Base-by-base conservation (phyloP, 2,113 vertebrate species). In the Vanacampus margaritifer region DNA sequence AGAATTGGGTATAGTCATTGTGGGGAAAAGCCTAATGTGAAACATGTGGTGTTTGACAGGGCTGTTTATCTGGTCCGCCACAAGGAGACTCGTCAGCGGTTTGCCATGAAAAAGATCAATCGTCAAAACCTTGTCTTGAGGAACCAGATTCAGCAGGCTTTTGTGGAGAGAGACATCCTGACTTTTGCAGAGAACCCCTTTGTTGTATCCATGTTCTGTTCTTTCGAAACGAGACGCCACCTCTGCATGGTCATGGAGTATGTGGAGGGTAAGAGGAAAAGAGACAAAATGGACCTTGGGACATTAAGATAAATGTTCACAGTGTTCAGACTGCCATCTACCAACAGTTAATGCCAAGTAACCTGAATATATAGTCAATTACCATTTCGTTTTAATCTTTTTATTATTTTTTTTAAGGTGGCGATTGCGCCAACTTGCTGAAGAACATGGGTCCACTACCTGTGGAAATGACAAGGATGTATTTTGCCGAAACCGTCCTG, bases 241-340 rank as follows among this genome's bases (percentile, higher is more conserved):
- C 93, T 99, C 53, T 99, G 97, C 89, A 96, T 98, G 97, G 97
- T 98, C 82, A 96, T 98, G 96, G 97, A 99, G 83, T 99, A 98
- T 0, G 97, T 99, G 78, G 97, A 99, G 95, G 97, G 97, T 97
- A 83, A 77, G 78, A n/a, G 45, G 36, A 37, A 39, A 24, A 11
- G 24, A 24, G 51, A 54, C 9, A 54, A n/a, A 23, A 23, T 51
- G 10, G 9, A 13, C 39, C 39, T 41, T 51, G 7, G n/a, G 21
- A 51, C 7, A 32, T 32, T 32, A 32, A 16, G 28, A 50, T 50
- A 6, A 50, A 9, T 51, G 3, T 51, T 23, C n/a, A n/a, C 21
- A 43, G 24, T 13, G 37, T 13, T 43, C n/a, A 45, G 14, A 62
- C 23, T 45, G 12, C 14, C 16, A 64, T 64, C 37, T 45, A 26